Evolutionary conservation across 2,113 vertebrate species (phyloP).

Genomic region (Myotis yumanensis): DNA sequence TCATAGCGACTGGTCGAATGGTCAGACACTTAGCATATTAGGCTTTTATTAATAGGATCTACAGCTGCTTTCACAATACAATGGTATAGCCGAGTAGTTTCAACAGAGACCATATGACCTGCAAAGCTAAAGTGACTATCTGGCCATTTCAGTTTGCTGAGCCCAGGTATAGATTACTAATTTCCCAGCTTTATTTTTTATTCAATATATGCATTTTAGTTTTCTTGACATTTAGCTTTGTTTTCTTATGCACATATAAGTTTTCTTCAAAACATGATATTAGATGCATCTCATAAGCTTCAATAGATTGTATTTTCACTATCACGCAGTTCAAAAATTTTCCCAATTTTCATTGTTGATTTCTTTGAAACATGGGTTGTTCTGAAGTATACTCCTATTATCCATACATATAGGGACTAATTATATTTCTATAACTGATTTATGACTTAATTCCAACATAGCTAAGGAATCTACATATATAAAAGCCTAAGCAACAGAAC

Average conservation of each 20-base stretch:
- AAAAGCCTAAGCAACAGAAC: too few relatives aligned
- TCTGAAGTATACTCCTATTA: not conserved
- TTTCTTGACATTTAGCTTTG: not conserved
- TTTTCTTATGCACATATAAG: not conserved
- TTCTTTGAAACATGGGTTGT: not conserved
- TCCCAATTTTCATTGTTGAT: not conserved
- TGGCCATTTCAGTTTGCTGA: not conserved
- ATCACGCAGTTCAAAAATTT: slow-evolving; percentile 2
- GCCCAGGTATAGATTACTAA: not conserved
- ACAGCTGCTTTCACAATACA: not conserved
- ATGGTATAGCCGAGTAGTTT: not conserved
- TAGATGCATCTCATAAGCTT: not conserved
- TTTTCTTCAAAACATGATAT: slow-evolving; percentile 24
- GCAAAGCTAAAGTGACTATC: not conserved
- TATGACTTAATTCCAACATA: not conserved
- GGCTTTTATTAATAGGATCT: not conserved
- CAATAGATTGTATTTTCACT: not conserved
- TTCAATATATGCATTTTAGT: not conserved
- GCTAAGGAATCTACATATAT: not conserved
- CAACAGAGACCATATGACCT: not conserved
- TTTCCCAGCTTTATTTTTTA: not conserved
- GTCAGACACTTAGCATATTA: too few relatives aligned
- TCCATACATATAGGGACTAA: not conserved
- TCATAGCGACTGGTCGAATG: too few relatives aligned
- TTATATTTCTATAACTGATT: not conserved